Evolutionary conservation across 2,888 invertebrate genomes (phyloP).

Genomic region (Drosophila gaucha): DNA sequence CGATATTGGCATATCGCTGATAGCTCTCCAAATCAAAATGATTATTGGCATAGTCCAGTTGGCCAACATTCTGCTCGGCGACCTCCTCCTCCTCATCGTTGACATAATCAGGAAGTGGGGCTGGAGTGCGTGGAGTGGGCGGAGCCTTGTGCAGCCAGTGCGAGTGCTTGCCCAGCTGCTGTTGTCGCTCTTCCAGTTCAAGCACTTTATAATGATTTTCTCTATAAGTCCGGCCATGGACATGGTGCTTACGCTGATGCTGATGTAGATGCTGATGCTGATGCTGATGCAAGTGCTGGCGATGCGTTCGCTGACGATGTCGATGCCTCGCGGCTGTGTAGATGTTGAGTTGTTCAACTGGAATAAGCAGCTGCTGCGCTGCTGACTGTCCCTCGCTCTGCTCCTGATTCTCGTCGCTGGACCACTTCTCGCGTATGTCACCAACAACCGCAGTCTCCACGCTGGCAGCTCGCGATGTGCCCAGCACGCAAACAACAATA

Average conservation of each 20-base stretch:
- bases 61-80: conserved; percentile 24
- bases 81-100: conserved; percentile 54
- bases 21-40: conserved; percentile 68
- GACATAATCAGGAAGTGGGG: conserved; percentile 49
- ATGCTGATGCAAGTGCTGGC: background rate
- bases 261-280: conserved; percentile 30
- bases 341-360: conserved; percentile 25
- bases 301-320: conserved; percentile 15
- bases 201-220: conserved; percentile 59
- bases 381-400: background rate
- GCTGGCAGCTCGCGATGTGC: conserved; percentile 22
- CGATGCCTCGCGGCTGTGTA: conserved; percentile 21
- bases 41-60: conserved; percentile 28
- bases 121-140: background rate
- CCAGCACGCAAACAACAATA: conserved; percentile 26
- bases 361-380: conserved; percentile 19
- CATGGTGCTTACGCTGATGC: conserved; percentile 20
- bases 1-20: conserved; percentile 59
- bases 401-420: conserved; percentile 20
- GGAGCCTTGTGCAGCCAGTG: conserved; percentile 31
- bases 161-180: conserved; percentile 69
- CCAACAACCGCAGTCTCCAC: conserved; percentile 65
- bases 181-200: conserved; percentile 56
- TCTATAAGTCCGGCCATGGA: conserved; percentile 24
- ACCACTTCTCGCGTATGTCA: conserved; percentile 62